Evolutionary conservation across 2,797 vertebrate species (phyloP).

Genomic region (Naso thynnoides): DNA sequence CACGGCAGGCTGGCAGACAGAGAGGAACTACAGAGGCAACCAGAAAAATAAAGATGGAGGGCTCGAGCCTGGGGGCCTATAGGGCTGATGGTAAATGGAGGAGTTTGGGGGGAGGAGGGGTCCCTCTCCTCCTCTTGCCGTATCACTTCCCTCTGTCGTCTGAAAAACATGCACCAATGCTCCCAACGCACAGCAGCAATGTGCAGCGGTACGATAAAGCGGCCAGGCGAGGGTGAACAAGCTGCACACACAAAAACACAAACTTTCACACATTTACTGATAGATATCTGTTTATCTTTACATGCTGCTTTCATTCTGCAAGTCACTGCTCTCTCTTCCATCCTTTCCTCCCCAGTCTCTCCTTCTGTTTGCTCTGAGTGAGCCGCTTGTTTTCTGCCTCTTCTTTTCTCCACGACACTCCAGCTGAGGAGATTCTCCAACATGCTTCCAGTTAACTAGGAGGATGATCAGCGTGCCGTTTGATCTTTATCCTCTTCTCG

Average conservation of each 20-base stretch:
- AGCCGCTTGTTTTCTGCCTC: background rate
- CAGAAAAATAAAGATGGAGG: conserved; percentile 36
- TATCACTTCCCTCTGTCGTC: conserved; percentile 43
- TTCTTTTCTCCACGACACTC: background rate
- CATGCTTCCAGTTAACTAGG: background rate
- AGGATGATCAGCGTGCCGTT: background rate
- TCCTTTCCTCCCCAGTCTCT: background rate
- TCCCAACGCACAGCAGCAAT: conserved; percentile 45
- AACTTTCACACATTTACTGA: conserved; percentile 17
- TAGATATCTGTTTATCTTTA: conserved; percentile 54
- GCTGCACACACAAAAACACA: conserved; percentile 31
- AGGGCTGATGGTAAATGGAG: conserved; percentile 29
- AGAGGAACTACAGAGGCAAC: conserved; percentile 18
- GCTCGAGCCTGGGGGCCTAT: conserved; percentile 29
- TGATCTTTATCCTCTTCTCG: conserved; percentile 1
- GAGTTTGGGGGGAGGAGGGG: conserved; percentile 3
- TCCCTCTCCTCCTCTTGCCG: background rate
- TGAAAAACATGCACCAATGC: conserved; percentile 54
- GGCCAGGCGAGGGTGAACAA: conserved; percentile 37
- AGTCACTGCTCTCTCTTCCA: conserved; percentile 1
- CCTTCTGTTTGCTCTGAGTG: background rate
- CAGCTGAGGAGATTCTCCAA: conserved; percentile 4
- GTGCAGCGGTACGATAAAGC: conserved; percentile 66
- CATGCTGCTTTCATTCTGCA: conserved; percentile 44
- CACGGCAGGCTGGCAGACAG: background rate